These are phyloP conservation scores for Galendromus occidentalis DNA, from an alignment of 1,140 invertebrate genomes.

Conservation along the genomic window DNA sequence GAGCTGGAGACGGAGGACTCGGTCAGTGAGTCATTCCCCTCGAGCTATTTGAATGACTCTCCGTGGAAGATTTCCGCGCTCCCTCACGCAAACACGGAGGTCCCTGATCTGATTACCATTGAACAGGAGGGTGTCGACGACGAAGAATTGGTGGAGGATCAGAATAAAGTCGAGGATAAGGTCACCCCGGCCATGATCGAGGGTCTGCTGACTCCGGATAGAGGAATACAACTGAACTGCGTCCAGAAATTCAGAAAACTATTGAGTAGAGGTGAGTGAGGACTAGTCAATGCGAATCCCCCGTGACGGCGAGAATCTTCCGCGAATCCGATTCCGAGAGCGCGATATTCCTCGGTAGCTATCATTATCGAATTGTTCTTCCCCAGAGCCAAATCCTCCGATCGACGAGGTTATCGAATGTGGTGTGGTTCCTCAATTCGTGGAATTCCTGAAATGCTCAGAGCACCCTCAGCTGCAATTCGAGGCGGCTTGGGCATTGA, in stretches of 20 bases:
- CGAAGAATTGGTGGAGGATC: too few relatives aligned
- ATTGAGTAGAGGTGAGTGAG: slow-evolving; percentile 43
- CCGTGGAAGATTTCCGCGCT: too few relatives aligned
- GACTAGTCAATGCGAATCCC: too few relatives aligned
- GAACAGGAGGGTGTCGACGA: too few relatives aligned
- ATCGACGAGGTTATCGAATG: slow-evolving; percentile 96
- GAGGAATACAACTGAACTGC: slow-evolving; percentile 59
- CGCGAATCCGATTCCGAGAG: neutral
- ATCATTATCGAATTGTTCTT: slow-evolving; percentile 13
- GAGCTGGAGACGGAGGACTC: too few relatives aligned
- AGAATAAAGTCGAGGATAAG: neutral
- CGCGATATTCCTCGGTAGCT: too few relatives aligned
- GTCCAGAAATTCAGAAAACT: slow-evolving; percentile 89
- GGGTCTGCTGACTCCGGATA: slow-evolving; percentile 56
- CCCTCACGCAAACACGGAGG: neutral
- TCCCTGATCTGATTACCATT: slow-evolving; percentile 6
- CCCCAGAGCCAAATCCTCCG: slow-evolving; percentile 76
- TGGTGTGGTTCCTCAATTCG: slow-evolving; percentile 86
- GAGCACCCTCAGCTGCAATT: slow-evolving; percentile 66
- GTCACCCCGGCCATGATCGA: slow-evolving; percentile 53
- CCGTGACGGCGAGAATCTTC: neutral
- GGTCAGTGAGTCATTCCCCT: too few relatives aligned
- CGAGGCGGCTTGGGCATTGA: slow-evolving; percentile 92
- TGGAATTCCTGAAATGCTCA: slow-evolving; percentile 70
- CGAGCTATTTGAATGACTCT: too few relatives aligned